A percentile compares a stretch with the other conserved stretches of the same genome.
Evolutionary conservation across 92 coral and sea anemone species (phyloP).

Genomic region (Porites evermanni): DNA sequence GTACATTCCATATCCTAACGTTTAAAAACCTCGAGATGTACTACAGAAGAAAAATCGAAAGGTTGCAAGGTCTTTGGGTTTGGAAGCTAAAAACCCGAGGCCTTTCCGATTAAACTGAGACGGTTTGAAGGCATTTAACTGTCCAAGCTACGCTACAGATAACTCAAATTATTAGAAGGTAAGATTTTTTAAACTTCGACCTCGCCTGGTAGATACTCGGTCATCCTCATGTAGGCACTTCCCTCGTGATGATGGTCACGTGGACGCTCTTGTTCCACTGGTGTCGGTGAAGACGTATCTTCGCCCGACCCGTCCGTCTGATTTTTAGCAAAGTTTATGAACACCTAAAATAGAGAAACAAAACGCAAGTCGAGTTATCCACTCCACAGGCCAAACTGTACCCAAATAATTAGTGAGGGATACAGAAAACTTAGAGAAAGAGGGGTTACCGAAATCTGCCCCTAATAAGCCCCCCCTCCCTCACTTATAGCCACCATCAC

Average conservation of each 20-base stretch:
- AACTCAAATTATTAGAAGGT: neutral
- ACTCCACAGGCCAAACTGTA: neutral
- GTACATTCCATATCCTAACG: too few relatives aligned
- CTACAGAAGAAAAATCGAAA: too few relatives aligned
- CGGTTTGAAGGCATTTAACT: too few relatives aligned
- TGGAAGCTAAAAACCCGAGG: too few relatives aligned
- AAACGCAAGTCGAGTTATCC: neutral
- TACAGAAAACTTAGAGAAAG: too few relatives aligned
- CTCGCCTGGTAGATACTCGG: conserved; percentile 16
- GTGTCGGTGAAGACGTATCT: neutral
- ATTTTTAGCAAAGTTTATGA: conserved; percentile 90
- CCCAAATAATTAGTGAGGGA: too few relatives aligned
- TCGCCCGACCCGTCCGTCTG: conserved; percentile 84
- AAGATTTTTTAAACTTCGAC: conserved; percentile 3
- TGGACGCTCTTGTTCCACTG: neutral
- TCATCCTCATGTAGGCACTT: conserved; percentile 2
- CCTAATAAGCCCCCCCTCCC: too few relatives aligned
- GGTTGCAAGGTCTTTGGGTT: too few relatives aligned
- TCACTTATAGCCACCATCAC: too few relatives aligned
- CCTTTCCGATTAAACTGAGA: too few relatives aligned
- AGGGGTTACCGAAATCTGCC: too few relatives aligned
- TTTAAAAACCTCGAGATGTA: too few relatives aligned
- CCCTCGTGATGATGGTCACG: neutral
- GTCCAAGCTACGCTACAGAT: neutral
- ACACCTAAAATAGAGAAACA: conserved; percentile 53